Percentiles rank a stretch among this genome's conserved stretches.
Conservation (phyloP, 2,113 vertebrate genomes). For the Crotalus horridus region DNA sequence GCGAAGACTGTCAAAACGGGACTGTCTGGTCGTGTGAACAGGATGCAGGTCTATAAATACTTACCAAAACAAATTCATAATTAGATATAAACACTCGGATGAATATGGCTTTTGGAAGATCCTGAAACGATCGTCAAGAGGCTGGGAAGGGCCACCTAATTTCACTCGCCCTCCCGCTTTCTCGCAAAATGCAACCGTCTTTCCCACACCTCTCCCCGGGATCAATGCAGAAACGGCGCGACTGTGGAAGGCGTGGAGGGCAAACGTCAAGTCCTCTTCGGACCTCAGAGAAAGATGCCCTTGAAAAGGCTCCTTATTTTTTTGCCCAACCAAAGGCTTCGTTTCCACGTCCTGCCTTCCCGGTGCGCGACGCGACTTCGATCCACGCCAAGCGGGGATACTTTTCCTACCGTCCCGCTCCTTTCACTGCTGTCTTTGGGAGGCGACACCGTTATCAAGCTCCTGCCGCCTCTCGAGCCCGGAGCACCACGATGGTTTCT, state of each 20-base stretch:
- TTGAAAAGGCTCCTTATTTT: not conserved
- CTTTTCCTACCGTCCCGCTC: not conserved
- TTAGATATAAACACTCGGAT: not conserved
- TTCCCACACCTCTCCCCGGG: not conserved
- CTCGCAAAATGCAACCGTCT: not conserved
- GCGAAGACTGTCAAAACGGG: not conserved
- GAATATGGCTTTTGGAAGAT: not conserved
- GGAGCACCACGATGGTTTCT: not conserved
- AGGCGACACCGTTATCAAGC: conserved; percentile 21
- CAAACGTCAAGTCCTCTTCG: not conserved
- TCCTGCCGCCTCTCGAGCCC: not conserved
- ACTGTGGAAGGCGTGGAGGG: not conserved
- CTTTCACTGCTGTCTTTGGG: not conserved
- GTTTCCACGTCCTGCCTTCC: not conserved
- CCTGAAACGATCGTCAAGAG: not conserved
- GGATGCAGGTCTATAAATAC: not conserved
- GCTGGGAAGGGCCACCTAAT: not conserved
- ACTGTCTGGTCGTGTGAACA: not conserved
- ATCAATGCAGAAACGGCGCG: not conserved
- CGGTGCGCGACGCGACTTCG: not conserved
- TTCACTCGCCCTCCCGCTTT: not conserved
- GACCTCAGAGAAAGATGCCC: not conserved
- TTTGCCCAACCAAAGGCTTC: not conserved
- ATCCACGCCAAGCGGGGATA: not conserved
- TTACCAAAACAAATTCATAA: not conserved